Percentiles rank a stretch among this genome's conserved stretches.
These are phyloP conservation scores for Aegotheles bennettii DNA, from an alignment of 2,113 vertebrate species.

Conservation along the genomic window DNA sequence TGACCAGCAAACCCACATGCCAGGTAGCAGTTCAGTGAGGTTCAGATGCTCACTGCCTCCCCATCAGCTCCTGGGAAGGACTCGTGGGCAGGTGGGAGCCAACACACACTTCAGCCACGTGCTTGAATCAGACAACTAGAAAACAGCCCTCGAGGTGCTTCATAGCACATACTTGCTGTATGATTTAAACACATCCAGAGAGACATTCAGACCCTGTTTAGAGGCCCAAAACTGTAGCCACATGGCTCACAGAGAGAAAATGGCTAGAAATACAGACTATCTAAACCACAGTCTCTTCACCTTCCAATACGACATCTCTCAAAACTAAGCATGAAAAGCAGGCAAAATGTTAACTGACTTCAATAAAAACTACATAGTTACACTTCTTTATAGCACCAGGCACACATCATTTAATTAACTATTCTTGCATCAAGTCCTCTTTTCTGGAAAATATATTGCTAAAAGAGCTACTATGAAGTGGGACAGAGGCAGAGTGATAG, in stretches of 20 bases:
- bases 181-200: background rate
- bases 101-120: background rate
- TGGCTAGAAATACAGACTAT: background rate
- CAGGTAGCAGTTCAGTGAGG: background rate
- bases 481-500: background rate
- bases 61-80: background rate
- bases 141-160: background rate
- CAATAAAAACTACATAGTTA: background rate
- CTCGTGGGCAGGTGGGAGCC: background rate
- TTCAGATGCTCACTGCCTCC: background rate
- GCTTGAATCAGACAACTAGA: background rate
- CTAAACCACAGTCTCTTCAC: background rate
- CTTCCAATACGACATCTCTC: background rate
- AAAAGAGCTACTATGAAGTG: background rate
- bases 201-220: background rate
- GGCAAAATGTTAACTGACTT: background rate
- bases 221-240: background rate
- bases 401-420: background rate
- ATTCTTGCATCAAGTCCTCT: background rate
- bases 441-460: background rate
- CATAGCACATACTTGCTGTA: background rate
- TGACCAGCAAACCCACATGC: rapidly evolving
- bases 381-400: background rate
- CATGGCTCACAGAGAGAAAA: background rate
- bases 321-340: background rate